A percentile compares a stretch with the other conserved stretches of the same genome.
Evolutionary conservation across 1,140 invertebrate genomes (phyloP).

Genomic region (Trichonephila clavata): DNA sequence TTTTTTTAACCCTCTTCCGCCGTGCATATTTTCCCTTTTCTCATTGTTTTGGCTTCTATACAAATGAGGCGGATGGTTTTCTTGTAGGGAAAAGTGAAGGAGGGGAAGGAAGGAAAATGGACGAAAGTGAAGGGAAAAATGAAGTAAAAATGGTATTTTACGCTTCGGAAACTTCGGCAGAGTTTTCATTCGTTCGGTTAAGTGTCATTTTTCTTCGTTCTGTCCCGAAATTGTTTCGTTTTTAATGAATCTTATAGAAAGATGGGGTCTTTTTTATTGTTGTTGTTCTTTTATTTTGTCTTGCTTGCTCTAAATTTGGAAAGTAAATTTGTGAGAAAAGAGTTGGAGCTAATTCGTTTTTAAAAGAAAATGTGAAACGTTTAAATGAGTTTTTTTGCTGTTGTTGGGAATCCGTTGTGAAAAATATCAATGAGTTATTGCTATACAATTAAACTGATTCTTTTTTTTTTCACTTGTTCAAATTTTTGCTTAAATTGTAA

Average conservation of each 20-base stretch:
- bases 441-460: too few relatives aligned
- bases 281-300: neutral
- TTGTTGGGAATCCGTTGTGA: neutral
- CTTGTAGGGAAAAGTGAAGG: neutral
- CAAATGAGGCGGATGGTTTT: constrained; percentile 62
- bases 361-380: neutral
- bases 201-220: constrained; percentile 63
- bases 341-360: neutral
- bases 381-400: neutral
- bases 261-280: neutral
- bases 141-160: constrained; percentile 71
- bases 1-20: constrained; percentile 7
- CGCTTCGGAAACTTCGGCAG: constrained; percentile 65
- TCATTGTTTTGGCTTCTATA: constrained; percentile 65
- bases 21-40: constrained; percentile 54
- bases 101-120: neutral
- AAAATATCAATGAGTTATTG: too few relatives aligned
- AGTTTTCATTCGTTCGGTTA: constrained; percentile 50
- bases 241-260: neutral
- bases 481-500: too few relatives aligned
- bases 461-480: too few relatives aligned
- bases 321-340: neutral
- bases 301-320: neutral
- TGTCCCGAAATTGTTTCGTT: constrained; percentile 2
- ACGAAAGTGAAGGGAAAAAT: constrained; percentile 24